Base-by-base conservation (phyloP, 2,888 invertebrate genomes). In the Noctua fimbriata region DNA sequence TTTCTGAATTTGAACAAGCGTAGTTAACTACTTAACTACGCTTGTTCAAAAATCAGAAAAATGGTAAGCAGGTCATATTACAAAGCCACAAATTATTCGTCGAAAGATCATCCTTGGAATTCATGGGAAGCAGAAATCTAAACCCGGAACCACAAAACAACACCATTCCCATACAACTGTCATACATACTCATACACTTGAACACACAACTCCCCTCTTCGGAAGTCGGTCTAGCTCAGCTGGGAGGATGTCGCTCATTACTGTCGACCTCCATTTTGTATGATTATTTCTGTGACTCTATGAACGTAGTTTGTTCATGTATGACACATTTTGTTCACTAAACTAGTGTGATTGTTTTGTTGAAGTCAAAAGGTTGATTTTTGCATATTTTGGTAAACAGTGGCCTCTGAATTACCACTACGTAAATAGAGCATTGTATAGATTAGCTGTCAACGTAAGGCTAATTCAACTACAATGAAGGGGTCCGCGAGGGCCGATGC, bases 191-290 rank as follows among this genome's bases (percentile, higher is more conserved):
- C 70, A 47, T 47, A 76, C 44, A 55, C 36, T 67, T 67, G 72
- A 80, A 66, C 49, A 76, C 47, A 74, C 32, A 72, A 82, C 44
- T 82, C 77, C 86, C 86, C 84, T 79, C 70, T 79, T 83, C 58
- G 86, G 79, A 83, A 79, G 86, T 67, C 47, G 47, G 67, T 44
- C 47, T 72, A 75, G 63, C 81, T 67, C 81, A 84, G 82, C 73
- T 85, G 76, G 0, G n/a, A 84, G 84, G 84, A 84, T 63, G 66
- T 65, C 1, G 0, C 66, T 77, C 65, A 84, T 84, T 84, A 84
- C 65, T 0, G 0, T 28, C 36, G 86, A 72, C 84, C 84, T 84
- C 84, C 63, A 65, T 58, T 49, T 14, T 6, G 1, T 6, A 73
- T 77, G 63, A 79, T 82, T 84, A 73, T 70, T 67, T 58, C 18